Conservation (phyloP, 2,888 invertebrate species). For the Trypoxylon attenuatum region DNA sequence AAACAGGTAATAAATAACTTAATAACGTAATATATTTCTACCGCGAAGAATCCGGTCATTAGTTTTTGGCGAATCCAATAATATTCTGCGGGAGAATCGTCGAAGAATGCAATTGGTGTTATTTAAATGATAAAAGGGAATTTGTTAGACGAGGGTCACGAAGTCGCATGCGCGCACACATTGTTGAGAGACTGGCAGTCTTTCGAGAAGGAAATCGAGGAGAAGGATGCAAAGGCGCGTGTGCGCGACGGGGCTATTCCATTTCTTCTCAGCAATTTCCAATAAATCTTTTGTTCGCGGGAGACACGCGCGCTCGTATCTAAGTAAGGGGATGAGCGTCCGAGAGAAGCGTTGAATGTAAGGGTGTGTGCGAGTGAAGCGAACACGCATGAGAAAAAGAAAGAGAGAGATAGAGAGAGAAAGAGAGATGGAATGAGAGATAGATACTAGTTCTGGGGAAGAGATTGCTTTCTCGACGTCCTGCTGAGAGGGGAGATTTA, state of each 20-base stretch:
- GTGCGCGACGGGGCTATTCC: conserved; percentile 54
- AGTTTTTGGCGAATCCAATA: too few relatives aligned
- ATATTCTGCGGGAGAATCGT: conserved; percentile 47
- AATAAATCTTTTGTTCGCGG: conserved; percentile 70
- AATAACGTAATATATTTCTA: too few relatives aligned
- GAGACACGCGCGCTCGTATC: conserved; percentile 63
- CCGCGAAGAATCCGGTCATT: too few relatives aligned
- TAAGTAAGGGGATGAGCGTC: conserved; percentile 33
- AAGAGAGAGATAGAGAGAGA: background rate
- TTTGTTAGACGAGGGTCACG: conserved; percentile 16
- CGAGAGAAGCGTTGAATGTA: background rate
- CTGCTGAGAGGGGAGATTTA: conserved; percentile 69
- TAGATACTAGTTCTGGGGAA: conserved; percentile 46
- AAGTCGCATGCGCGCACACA: too few relatives aligned
- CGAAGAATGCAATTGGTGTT: conserved; percentile 17
- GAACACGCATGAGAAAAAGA: background rate
- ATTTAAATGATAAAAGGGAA: conserved; percentile 41
- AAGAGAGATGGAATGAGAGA: conserved; percentile 28
- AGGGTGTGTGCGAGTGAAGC: too few relatives aligned
- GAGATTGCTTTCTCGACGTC: conserved; percentile 70
- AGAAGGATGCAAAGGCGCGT: conserved; percentile 10
- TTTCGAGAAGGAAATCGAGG: conserved; percentile 1
- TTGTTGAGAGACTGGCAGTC: too few relatives aligned
- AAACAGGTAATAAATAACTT: too few relatives aligned
- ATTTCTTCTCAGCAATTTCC: conserved; percentile 69